These are phyloP conservation scores for Catajapyx aquilonaris DNA, from an alignment of 1,140 invertebrate genomes.

Conservation along the genomic window DNA sequence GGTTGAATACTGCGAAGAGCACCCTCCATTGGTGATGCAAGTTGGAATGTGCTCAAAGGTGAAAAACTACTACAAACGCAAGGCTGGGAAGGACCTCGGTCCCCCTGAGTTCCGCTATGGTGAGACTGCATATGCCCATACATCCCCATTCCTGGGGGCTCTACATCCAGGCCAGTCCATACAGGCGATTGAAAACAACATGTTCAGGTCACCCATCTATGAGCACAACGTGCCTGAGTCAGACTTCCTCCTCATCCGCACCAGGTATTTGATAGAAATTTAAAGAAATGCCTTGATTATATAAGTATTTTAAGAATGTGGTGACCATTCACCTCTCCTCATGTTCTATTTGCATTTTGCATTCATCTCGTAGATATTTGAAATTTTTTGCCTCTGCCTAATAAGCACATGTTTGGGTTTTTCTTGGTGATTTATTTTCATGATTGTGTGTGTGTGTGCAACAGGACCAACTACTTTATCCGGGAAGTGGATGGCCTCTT, in stretches of 20 bases:
- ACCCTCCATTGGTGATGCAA: constrained; percentile 35
- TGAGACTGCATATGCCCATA: constrained; percentile 88
- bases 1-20: too few relatives aligned
- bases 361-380: background rate
- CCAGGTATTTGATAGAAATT: constrained; percentile 30
- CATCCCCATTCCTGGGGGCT: constrained; percentile 88
- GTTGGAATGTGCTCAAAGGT: constrained; percentile 98
- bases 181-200: constrained; percentile 90
- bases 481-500: constrained; percentile 77
- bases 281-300: background rate
- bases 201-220: constrained; percentile 92
- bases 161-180: constrained; percentile 79
- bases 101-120: constrained; percentile 79
- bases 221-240: constrained; percentile 56
- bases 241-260: constrained; percentile 89
- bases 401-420: background rate
- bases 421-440: too few relatives aligned
- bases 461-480: constrained; percentile 66
- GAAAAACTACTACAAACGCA: constrained; percentile 96
- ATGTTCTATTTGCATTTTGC: background rate
- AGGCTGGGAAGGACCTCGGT: constrained; percentile 73
- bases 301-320: background rate
- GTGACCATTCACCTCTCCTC: background rate
- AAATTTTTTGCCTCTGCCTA: background rate
- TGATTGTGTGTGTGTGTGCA: constrained; percentile 18